Percentiles rank a stretch among this genome's conserved stretches.
Conservation (phyloP, 1,140 invertebrate genomes). For the Zaprionus vittiger region DNA sequence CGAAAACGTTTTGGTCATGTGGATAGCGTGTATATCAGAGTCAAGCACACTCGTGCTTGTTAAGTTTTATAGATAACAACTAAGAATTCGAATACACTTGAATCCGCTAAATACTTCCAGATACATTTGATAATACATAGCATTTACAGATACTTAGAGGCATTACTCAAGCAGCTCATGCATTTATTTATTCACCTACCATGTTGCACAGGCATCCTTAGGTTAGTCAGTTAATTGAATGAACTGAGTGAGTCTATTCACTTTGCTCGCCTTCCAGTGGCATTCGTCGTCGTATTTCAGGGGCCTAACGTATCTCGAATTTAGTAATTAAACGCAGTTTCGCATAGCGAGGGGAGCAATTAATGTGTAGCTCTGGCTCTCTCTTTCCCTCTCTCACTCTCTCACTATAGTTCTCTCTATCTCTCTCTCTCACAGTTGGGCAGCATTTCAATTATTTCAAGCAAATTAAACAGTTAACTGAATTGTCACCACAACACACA, state of each 20-base stretch:
- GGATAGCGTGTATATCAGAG: too few relatives aligned
- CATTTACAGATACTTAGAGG: neutral
- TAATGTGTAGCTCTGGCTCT: slow-evolving; percentile 24
- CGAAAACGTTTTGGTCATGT: too few relatives aligned
- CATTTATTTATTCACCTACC: neutral
- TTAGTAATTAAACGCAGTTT: slow-evolving; percentile 57
- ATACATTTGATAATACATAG: neutral
- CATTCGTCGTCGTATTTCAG: neutral
- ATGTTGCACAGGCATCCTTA: neutral
- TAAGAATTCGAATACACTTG: neutral
- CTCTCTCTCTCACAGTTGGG: slow-evolving; percentile 19
- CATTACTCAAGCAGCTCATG: neutral
- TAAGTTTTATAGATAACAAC: neutral
- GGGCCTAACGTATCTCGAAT: slow-evolving; percentile 29
- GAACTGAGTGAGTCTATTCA: slow-evolving; percentile 30
- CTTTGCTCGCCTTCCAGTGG: neutral
- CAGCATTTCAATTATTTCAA: slow-evolving; percentile 76
- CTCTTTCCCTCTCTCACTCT: neutral
- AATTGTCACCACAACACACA: slow-evolving; percentile 66
- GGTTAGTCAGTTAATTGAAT: slow-evolving; percentile 35
- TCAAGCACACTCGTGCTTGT: too few relatives aligned
- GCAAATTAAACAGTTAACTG: slow-evolving; percentile 80
- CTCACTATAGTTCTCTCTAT: neutral
- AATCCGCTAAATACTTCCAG: neutral
- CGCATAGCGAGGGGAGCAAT: slow-evolving; percentile 23